Base-by-base conservation (phyloP, 2,113 vertebrate genomes). In the mouse (Mus musculus) region DNA sequence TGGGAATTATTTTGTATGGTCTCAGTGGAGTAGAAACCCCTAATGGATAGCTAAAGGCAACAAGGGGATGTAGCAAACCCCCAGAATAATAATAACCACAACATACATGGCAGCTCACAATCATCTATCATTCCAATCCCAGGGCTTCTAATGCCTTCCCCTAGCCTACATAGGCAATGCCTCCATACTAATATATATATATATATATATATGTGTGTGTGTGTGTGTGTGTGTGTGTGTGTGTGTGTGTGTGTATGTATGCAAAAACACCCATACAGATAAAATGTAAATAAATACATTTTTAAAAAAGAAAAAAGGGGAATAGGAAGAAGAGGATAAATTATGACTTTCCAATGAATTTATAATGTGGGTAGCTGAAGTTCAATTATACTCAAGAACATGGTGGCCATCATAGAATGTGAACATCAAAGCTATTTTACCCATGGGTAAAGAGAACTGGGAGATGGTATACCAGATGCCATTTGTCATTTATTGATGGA, bases 321-420 rank as follows among this genome's bases (percentile, higher is more conserved):
- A 54, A 9, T 26, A 56, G 88, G 73, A 94, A 73, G 3, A 54
- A 88, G 46, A 33, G 10, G 85, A 77, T 36, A 42, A 59, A 39
- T 84, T 36, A 72, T 28, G n/a, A 11, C 81, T 93, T 85, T 88
- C 75, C 88, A 91, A 90, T 13, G 61, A 87, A 89, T 0, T 91
- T 63, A 77, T 49, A 26, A 72, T 14, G 4, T 82, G 30, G 26
- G 7, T 63, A 75, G 49, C 56, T 76, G 30, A 89, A 59, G 28
- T 75, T 63, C 90, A 90, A 84, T 91, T 14, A 36, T 85, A 14
- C 22, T 42, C 87, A n/a, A 65, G 28, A 89, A 56, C 24, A 78
- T 94, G 39, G 46, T 52, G 36, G 54, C 30, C 30, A 52, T 30
- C 42, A 56, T 13, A 69, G 42, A 85, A 61, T 42, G 28, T 3